phyloP scores from a whole-genome alignment of 1,140 invertebrate genomes.

The Danaus plexippus region DNA sequence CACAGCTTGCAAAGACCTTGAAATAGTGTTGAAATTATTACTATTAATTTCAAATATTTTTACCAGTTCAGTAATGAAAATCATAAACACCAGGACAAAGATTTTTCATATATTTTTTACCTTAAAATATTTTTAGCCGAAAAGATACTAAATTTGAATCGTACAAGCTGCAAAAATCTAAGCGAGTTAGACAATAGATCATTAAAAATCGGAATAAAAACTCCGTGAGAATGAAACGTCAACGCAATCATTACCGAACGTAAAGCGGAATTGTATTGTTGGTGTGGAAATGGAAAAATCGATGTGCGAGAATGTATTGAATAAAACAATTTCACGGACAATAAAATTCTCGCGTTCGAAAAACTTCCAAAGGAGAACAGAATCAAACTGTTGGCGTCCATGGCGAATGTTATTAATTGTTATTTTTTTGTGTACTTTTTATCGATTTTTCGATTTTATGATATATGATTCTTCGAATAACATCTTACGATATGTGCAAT shows the following conservation, averaged over 20 bases:
- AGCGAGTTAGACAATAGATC: slow-evolving; percentile 17
- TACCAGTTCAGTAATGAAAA: too few relatives aligned
- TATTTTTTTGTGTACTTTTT: slow-evolving; percentile 11
- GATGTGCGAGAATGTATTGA: slow-evolving; percentile 42
- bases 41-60: too few relatives aligned
- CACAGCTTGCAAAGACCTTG: slow-evolving; percentile 13
- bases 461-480: too few relatives aligned
- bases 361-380: slow-evolving; percentile 47
- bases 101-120: too few relatives aligned
- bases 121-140: too few relatives aligned
- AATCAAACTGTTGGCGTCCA: slow-evolving; percentile 44
- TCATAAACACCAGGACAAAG: too few relatives aligned
- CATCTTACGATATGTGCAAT: too few relatives aligned
- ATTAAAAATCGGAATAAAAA: slow-evolving; percentile 27
- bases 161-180: too few relatives aligned
- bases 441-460: too few relatives aligned
- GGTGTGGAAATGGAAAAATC: slow-evolving; percentile 64
- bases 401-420: slow-evolving; percentile 64
- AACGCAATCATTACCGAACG: slow-evolving; percentile 52
- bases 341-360: slow-evolving; percentile 56
- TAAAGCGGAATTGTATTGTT: slow-evolving; percentile 57
- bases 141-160: too few relatives aligned
- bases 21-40: background rate
- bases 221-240: slow-evolving; percentile 27
- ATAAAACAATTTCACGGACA: slow-evolving; percentile 62